phyloP scores from a whole-genome alignment of 2,888 invertebrate species.

The Apeira syringaria region DNA sequence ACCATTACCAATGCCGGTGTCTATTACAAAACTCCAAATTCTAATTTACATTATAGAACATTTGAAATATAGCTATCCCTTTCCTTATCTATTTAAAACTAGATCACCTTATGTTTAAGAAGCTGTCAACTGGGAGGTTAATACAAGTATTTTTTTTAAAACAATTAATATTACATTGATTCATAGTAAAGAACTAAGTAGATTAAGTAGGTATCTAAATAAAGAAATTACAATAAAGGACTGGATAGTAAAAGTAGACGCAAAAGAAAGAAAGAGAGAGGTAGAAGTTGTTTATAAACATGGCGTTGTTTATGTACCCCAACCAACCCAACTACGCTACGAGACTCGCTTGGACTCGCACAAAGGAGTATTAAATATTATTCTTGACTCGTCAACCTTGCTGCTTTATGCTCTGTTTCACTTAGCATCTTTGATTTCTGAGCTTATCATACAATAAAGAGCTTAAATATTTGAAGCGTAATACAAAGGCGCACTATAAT shows the following conservation, averaged over 20 bases:
- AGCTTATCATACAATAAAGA: too few relatives aligned
- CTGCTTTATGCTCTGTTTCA: slow-evolving; percentile 47
- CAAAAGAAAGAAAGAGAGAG: slow-evolving; percentile 9
- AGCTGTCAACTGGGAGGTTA: slow-evolving; percentile 14
- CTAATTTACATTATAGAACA: too few relatives aligned
- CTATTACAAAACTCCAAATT: neutral
- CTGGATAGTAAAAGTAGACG: too few relatives aligned
- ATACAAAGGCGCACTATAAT: too few relatives aligned
- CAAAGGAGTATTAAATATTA: slow-evolving; percentile 49
- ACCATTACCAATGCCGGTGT: neutral
- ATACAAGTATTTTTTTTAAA: slow-evolving; percentile 7
- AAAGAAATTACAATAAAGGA: too few relatives aligned
- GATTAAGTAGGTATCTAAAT: too few relatives aligned
- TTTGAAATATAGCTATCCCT: too few relatives aligned
- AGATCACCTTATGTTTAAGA: slow-evolving; percentile 1
- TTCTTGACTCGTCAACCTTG: slow-evolving; percentile 52
- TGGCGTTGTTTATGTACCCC: slow-evolving; percentile 11
- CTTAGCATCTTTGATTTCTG: too few relatives aligned
- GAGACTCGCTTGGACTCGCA: slow-evolving; percentile 20
- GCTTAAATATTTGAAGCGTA: neutral
- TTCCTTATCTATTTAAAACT: too few relatives aligned
- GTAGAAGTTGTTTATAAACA: slow-evolving; percentile 31
- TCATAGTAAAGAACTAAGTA: neutral
- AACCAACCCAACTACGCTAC: too few relatives aligned
- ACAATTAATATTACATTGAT: slow-evolving; percentile 1